Percentiles rank a stretch among this genome's conserved stretches.
phyloP scores from a whole-genome alignment of 1,140 invertebrate species.

The Drosophila takahashii region DNA sequence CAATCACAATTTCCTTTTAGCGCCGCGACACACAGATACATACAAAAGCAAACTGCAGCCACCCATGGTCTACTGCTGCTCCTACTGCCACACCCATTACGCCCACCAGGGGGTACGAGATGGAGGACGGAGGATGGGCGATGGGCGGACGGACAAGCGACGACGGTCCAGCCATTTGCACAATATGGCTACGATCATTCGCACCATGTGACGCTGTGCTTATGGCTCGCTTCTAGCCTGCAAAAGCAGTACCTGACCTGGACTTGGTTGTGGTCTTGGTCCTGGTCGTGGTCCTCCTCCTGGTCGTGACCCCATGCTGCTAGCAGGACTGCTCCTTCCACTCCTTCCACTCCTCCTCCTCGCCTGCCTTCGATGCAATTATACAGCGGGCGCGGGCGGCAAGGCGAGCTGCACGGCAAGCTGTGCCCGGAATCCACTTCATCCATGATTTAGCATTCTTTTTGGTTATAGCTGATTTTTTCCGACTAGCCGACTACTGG shows the following conservation, averaged over 20 bases:
- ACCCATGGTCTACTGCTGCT: background rate
- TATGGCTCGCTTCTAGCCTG: background rate
- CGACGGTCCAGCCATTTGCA: conserved; percentile 63
- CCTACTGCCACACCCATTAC: background rate
- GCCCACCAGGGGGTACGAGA: background rate
- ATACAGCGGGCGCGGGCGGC: conserved; percentile 42
- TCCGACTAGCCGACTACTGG: background rate
- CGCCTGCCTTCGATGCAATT: conserved; percentile 73
- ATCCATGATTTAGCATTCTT: conserved; percentile 76
- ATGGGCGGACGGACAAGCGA: conserved; percentile 5
- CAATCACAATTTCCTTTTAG: conserved; percentile 81
- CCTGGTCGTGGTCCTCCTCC: background rate
- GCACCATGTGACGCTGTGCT: conserved; percentile 67
- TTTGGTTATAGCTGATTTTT: conserved; percentile 57
- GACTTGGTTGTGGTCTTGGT: conserved; percentile 9
- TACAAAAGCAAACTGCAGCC: conserved; percentile 18
- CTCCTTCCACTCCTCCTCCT: background rate
- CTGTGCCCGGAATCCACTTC: conserved; percentile 54
- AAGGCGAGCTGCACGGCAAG: conserved; percentile 4
- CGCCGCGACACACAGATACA: conserved; percentile 49
- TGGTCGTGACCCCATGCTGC: conserved; percentile 62
- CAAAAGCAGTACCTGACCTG: conserved; percentile 3
- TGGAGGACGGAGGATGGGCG: too few relatives aligned
- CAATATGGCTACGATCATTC: conserved; percentile 78
- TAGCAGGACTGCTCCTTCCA: conserved; percentile 2